Evolutionary conservation across 1,140 invertebrate genomes (phyloP).

Genomic region (Euura lappo): DNA sequence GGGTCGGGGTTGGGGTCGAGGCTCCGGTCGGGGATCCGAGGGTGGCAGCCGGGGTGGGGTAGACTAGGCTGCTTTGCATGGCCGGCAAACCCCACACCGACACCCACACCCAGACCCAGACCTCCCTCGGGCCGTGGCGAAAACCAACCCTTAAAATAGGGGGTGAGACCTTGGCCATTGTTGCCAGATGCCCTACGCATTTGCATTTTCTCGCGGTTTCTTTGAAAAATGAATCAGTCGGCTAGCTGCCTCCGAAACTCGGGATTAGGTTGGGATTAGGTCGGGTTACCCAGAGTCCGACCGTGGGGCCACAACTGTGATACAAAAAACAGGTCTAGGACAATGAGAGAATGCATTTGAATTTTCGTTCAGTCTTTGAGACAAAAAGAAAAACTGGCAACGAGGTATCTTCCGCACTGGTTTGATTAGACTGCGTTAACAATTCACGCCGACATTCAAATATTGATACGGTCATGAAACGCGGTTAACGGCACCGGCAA

Average conservation of each 20-base stretch:
- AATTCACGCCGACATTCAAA: too few species aligned
- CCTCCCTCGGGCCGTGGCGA: constrained; percentile 27
- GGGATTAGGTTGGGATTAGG: constrained; percentile 4
- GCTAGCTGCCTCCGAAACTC: not conserved
- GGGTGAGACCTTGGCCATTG: constrained; percentile 60
- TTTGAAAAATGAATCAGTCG: constrained; percentile 36
- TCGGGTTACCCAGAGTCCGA: not conserved
- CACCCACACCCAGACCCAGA: constrained; percentile 25
- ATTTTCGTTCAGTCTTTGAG: too few species aligned
- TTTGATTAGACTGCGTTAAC: too few species aligned
- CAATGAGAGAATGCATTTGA: too few species aligned
- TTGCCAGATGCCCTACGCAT: constrained; percentile 62
- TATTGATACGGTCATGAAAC: too few species aligned
- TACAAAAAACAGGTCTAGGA: not conserved
- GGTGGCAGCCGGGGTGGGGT: constrained; percentile 30
- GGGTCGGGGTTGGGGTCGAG: constrained; percentile 46
- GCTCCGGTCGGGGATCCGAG: constrained; percentile 31
- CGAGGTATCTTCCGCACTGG: too few species aligned
- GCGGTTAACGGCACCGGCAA: too few species aligned
- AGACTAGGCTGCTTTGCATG: constrained; percentile 54
- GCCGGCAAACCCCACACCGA: constrained; percentile 50
- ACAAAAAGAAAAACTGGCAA: too few species aligned
- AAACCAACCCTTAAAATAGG: constrained; percentile 61
- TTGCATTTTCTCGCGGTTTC: constrained; percentile 55
- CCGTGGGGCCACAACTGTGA: not conserved